Base-by-base conservation (phyloP, 2,797 vertebrate genomes). In the Melanotaenia parkinsoni region DNA sequence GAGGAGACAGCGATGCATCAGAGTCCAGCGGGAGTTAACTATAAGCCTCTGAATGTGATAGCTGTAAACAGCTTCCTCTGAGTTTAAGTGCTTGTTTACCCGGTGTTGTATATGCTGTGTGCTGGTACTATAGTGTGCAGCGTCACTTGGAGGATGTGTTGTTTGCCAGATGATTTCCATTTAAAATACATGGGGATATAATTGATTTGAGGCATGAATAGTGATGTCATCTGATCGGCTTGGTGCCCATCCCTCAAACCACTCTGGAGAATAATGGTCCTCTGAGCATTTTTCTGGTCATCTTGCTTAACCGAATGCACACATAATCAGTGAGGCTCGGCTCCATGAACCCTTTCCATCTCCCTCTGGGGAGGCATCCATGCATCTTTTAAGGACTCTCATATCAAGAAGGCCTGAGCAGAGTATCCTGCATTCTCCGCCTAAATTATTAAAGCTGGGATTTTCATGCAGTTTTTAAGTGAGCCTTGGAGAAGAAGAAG, bases 1-100 rank as follows among this genome's bases (percentile, higher is more conserved):
- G 91, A 94, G 92, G 93, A 95, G 95, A 88, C 88, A 87, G 95
- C 93, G 91, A 95, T 95, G 95, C 94, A 94, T 96, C 95, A 95
- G 96, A 95, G 95, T 96, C 95, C n/a, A n/a, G n/a, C n/a, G n/a
- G 12, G 74, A 86, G 84, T 84, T 80, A 86, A 87, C 85, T 67
- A 77, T 72, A 83, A 77, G 69, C 71, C 43, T 54, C 69, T 38
- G 82, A 72, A 83, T 84, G 83, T 76, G 84, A 83, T 83, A 72
- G 75, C 75, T 75, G 83, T 85, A 87, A 86, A 86, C 81, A 88
- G 82, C 76, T 73, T 86, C 88, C 86, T 84, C 77, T n/a, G n/a
- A n/a, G n/a, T n/a, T n/a, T 88, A 84, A 87, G 86, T 84, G 85
- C 75, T 87, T 86, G 86, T 90, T 89, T 89, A 85, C 84, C 83